phyloP scores from a whole-genome alignment of 1,140 invertebrate species.

The Eriosoma lanigerum region DNA sequence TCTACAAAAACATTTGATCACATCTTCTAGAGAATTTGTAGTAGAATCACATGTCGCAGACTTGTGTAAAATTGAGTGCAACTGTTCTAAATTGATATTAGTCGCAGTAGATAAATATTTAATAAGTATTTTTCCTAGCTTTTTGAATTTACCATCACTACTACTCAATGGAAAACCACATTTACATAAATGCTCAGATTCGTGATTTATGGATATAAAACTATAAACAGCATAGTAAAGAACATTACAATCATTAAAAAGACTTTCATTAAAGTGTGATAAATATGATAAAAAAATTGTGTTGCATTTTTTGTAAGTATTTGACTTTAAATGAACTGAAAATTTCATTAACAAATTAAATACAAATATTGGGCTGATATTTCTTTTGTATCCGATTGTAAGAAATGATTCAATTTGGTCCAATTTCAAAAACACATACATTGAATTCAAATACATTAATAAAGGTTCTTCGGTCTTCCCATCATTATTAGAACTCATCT shows the following conservation, averaged over 20 bases:
- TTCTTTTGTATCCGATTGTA: constrained; percentile 53
- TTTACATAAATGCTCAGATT: not conserved
- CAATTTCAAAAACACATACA: constrained; percentile 56
- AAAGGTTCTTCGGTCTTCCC: constrained; percentile 54
- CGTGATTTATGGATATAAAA: not conserved
- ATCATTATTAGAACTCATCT: constrained; percentile 48
- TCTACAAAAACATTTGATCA: constrained; percentile 43
- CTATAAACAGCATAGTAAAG: constrained; percentile 38
- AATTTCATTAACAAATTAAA: constrained; percentile 56
- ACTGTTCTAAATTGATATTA: constrained; percentile 23
- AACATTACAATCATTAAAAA: constrained; percentile 46
- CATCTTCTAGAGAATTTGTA: constrained; percentile 32
- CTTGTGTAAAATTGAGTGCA: constrained; percentile 18
- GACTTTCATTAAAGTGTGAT: constrained; percentile 52
- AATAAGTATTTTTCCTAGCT: constrained; percentile 35
- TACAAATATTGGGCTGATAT: constrained; percentile 54
- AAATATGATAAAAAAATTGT: constrained; percentile 55
- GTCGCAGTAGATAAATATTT: constrained; percentile 20
- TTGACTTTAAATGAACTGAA: constrained; percentile 52
- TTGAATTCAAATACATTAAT: constrained; percentile 55
- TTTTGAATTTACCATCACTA: constrained; percentile 36
- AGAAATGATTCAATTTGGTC: constrained; percentile 56
- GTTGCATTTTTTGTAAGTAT: constrained; percentile 53
- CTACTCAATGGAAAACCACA: constrained; percentile 25
- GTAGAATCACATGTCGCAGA: not conserved